Base-by-base conservation (phyloP, 2,113 vertebrate genomes). In the Synodontis membranacea region DNA sequence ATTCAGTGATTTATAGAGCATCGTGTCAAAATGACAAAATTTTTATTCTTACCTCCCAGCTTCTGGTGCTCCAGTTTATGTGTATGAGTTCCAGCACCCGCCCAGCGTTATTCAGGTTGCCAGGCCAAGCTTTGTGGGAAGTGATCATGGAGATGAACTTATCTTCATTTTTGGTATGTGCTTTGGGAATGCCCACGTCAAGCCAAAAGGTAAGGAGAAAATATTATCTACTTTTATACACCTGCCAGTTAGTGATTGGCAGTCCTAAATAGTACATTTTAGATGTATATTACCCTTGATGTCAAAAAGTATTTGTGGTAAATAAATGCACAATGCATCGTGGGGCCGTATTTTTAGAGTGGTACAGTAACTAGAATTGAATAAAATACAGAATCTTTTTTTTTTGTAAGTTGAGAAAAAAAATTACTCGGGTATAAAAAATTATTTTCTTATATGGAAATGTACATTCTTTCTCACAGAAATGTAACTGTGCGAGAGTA, bases 41-140 rank as follows among this genome's bases (percentile, higher is more conserved):
- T 12, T 12, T 19, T 75, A 48, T 46, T 62, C 50, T 44, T n/a
- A 86, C 80, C 60, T 42, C 1, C 28, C 85, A 97, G 96, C 94
- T 86, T 88, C 92, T 31, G 95, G 96, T 0, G 92, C 92, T 1
- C 93, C 95, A 9, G 94, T 98, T n/a, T 98, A 96, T 89, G 92
- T 98, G 68, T 99, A 98, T 3, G 95, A 99, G 90, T 97, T 96
- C 90, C 94, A 95, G 21, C 94, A 97, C 84, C 50, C 92, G n/a
- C 93, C 94, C 2, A 89, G 85, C 19, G 58, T 92, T 4, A 9
- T 87, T 0, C 28, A 92, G 44, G 62, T 86, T 5, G 80, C 31
- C 0, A 92, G 94, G 14, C 96, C 97, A 0, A 94, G 92, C 44
- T 98, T 95, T 90, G 96, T 97, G 12, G 92, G 93, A 82, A 89